A percentile compares a stretch with the other conserved stretches of the same genome.
phyloP scores from a whole-genome alignment of 1,140 invertebrate species.

The Leptopilina boulardi region DNA sequence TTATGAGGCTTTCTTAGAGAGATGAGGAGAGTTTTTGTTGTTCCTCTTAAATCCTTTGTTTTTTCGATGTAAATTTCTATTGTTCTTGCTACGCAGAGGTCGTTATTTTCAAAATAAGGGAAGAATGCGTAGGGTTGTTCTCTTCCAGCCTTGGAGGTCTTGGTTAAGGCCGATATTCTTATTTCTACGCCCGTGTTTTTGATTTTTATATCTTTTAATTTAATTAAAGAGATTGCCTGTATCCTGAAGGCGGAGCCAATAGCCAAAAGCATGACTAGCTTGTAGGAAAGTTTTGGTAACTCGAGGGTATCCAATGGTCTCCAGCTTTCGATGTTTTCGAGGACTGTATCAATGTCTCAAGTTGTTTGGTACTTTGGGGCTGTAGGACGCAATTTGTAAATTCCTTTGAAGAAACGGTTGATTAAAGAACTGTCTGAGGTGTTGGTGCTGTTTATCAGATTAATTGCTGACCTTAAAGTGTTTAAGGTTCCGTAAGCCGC shows the following conservation, averaged over 20 bases:
- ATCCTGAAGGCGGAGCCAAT: background rate
- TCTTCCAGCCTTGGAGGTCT: constrained; percentile 81
- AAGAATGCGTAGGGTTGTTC: too few species aligned
- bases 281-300: background rate
- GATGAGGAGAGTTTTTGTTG: constrained; percentile 38
- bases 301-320: background rate
- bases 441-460: too few species aligned
- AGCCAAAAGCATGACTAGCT: background rate
- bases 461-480: too few species aligned
- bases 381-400: constrained; percentile 6
- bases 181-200: constrained; percentile 75
- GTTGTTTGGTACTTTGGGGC: constrained; percentile 37
- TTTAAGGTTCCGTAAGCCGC: too few species aligned
- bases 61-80: constrained; percentile 20
- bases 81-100: constrained; percentile 17
- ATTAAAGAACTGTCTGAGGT: background rate
- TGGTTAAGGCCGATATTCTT: constrained; percentile 81
- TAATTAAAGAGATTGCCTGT: background rate
- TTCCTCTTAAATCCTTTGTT: constrained; percentile 42
- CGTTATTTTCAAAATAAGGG: too few species aligned
- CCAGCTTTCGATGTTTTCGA: constrained; percentile 46
- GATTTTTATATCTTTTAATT: background rate
- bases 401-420: constrained; percentile 39
- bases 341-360: constrained; percentile 36
- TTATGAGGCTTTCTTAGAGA: constrained; percentile 49